Conservation (phyloP, 2,113 vertebrate species). For the Dromas ardeola region DNA sequence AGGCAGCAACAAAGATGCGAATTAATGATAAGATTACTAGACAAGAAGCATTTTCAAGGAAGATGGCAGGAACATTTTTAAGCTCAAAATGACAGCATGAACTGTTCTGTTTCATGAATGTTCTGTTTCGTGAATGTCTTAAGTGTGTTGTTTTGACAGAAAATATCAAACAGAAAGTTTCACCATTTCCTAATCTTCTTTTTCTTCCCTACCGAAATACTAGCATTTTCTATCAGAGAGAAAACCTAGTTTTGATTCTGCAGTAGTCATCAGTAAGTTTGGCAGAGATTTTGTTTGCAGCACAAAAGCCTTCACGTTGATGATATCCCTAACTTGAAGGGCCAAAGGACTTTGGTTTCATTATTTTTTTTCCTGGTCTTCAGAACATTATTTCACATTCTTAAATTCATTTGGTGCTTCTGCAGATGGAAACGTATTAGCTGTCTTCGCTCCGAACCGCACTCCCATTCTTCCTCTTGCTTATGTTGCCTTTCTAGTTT, state of each 20-base stretch:
- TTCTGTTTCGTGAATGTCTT: not conserved
- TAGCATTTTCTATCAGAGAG: not conserved
- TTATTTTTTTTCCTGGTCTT: accelerated
- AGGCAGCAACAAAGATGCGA: not conserved
- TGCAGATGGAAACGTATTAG: accelerated
- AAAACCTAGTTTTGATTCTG: not conserved
- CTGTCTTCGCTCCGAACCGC: not conserved
- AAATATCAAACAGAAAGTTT: not conserved
- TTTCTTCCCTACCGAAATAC: not conserved
- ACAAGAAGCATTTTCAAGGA: not conserved
- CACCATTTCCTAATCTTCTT: not conserved
- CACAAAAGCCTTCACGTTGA: not conserved
- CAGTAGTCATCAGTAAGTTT: not conserved
- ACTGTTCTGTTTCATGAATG: not conserved
- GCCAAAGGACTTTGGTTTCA: not conserved
- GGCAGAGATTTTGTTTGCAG: not conserved
- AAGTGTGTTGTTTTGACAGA: not conserved
- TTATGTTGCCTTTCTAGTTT: not conserved
- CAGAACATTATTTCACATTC: not conserved
- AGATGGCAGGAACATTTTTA: not conserved
- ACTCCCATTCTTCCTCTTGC: not conserved
- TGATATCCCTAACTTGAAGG: not conserved
- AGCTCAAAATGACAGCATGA: not conserved
- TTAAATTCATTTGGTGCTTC: not conserved
- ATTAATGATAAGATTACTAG: not conserved